These are phyloP conservation scores for Busseola fusca DNA, from an alignment of 2,888 invertebrate species.

Conservation along the genomic window DNA sequence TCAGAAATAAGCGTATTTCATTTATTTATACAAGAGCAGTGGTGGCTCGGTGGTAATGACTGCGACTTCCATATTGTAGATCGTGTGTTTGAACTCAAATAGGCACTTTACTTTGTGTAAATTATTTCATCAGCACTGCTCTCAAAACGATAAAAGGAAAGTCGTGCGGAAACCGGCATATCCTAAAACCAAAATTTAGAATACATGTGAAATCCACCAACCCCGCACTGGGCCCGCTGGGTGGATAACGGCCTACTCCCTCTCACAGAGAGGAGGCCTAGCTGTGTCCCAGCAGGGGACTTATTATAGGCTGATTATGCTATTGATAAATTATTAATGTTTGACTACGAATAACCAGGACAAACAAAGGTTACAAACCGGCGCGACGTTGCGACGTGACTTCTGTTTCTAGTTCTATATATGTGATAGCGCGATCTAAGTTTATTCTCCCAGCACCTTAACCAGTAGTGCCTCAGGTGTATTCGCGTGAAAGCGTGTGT, in stretches of 20 bases:
- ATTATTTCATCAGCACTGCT: background rate
- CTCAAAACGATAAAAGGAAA: background rate
- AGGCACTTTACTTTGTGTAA: background rate
- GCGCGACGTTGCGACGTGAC: background rate
- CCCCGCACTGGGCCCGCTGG: background rate
- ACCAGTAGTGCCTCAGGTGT: background rate
- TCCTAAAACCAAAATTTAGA: background rate
- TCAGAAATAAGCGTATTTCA: background rate
- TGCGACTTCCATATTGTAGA: background rate
- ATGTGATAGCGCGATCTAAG: background rate
- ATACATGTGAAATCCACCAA: background rate
- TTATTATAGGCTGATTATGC: background rate
- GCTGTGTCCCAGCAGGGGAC: too few relatives aligned
- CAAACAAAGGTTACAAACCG: background rate
- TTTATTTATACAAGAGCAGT: background rate
- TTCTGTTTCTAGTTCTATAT: conserved; percentile 8
- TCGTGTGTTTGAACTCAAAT: background rate
- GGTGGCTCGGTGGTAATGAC: too few relatives aligned
- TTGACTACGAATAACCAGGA: too few relatives aligned
- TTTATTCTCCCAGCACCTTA: background rate
- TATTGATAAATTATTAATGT: background rate
- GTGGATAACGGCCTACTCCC: background rate
- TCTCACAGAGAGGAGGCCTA: background rate
- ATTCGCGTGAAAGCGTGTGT: too few relatives aligned
- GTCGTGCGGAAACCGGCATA: background rate